phyloP scores from a whole-genome alignment of 2,797 vertebrate genomes.

The Pangasius djambal region DNA sequence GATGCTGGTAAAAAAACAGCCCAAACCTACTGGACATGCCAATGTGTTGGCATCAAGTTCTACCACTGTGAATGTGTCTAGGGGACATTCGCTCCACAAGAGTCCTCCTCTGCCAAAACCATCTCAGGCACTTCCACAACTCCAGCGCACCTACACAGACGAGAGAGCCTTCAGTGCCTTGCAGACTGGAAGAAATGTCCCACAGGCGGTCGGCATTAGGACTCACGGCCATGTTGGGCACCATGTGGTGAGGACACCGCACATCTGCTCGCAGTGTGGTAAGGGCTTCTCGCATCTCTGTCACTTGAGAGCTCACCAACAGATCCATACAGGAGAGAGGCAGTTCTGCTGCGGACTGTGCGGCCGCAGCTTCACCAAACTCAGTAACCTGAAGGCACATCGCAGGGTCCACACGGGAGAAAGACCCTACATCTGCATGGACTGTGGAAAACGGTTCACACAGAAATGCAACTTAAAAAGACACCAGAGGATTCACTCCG shows the following conservation, averaged over 20 bases:
- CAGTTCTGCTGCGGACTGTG: slow-evolving; percentile 81
- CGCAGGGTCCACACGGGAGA: slow-evolving; percentile 79
- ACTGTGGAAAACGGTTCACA: slow-evolving; percentile 80
- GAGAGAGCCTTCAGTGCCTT: slow-evolving; percentile 59
- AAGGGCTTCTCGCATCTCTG: slow-evolving; percentile 79
- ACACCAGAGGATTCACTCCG: slow-evolving; percentile 77
- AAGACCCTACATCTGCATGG: slow-evolving; percentile 77
- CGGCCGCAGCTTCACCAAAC: slow-evolving; percentile 79
- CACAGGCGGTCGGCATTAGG: slow-evolving; percentile 62
- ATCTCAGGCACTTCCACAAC: slow-evolving; percentile 50
- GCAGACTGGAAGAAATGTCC: slow-evolving; percentile 51
- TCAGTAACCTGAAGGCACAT: slow-evolving; percentile 82
- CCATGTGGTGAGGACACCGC: slow-evolving; percentile 51
- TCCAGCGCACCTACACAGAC: slow-evolving; percentile 56
- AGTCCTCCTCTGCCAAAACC: slow-evolving; percentile 66
- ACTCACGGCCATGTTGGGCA: slow-evolving; percentile 62
- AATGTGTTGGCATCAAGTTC: slow-evolving; percentile 48
- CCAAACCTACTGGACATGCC: slow-evolving; percentile 49
- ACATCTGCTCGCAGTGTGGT: slow-evolving; percentile 73
- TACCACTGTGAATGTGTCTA: slow-evolving; percentile 53
- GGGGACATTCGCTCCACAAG: slow-evolving; percentile 59
- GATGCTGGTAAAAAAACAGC: slow-evolving; percentile 61
- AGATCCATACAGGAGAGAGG: slow-evolving; percentile 79
- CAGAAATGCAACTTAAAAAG: slow-evolving; percentile 83
- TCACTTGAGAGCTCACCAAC: slow-evolving; percentile 78